Conservation (phyloP, 2,797 vertebrate genomes). For the Scolopax bukidnonensis region DNA sequence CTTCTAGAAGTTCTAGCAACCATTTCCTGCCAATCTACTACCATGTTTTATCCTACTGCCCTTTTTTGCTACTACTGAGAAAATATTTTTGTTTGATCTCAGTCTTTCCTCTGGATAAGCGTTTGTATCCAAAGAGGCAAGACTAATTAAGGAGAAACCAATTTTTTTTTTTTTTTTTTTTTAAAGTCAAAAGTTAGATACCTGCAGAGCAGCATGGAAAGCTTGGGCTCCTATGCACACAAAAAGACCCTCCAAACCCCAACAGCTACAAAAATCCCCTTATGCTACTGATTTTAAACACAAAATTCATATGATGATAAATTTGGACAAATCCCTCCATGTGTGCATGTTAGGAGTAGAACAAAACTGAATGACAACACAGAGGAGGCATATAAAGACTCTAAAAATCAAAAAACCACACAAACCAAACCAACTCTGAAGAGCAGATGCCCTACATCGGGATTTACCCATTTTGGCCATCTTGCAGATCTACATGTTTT, state of each 20-base stretch:
- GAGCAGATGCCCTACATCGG: not conserved
- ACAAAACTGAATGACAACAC: not conserved
- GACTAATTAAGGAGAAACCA: not conserved
- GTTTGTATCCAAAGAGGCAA: not conserved
- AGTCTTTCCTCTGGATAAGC: not conserved
- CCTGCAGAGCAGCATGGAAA: not conserved
- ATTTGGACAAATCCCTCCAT: not conserved
- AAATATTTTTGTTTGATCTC: not conserved
- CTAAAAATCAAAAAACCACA: not conserved
- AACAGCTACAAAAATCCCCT: not conserved
- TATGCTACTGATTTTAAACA: not conserved
- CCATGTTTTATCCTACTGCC: not conserved
- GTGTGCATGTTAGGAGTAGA: accelerated
- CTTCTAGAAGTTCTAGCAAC: not conserved
- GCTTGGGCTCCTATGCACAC: not conserved
- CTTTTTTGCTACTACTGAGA: not conserved
- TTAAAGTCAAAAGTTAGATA: not conserved
- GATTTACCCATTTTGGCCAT: not conserved
- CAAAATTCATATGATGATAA: accelerated
- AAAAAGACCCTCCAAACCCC: not conserved
- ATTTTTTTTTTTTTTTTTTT: too few relatives aligned
- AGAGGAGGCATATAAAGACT: not conserved
- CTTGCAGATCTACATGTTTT: not conserved
- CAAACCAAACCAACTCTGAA: not conserved
- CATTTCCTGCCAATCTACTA: not conserved